These are phyloP conservation scores for Cyanoliseus patagonus DNA, from an alignment of 2,113 vertebrate genomes.

Conservation along the genomic window DNA sequence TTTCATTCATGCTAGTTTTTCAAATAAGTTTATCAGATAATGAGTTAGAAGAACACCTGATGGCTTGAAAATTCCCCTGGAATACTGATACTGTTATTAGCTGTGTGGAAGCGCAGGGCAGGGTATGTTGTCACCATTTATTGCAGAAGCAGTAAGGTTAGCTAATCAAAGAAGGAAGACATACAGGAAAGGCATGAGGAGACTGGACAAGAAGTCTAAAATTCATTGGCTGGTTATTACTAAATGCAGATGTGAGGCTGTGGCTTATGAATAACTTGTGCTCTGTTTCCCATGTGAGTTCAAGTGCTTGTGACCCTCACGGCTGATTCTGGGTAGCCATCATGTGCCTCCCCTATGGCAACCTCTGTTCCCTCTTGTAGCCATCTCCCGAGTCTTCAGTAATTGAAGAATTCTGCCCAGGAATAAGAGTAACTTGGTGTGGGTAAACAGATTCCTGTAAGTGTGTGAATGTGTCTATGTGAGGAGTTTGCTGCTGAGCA, in stretches of 20 bases:
- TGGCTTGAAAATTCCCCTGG: background rate
- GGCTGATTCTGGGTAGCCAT: background rate
- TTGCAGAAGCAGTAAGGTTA: background rate
- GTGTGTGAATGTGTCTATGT: accelerated
- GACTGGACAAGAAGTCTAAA: background rate
- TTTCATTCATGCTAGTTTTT: background rate
- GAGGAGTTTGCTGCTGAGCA: background rate
- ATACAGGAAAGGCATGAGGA: background rate
- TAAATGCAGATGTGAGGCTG: background rate
- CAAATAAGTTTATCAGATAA: background rate
- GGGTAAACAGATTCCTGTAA: background rate
- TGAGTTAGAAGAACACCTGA: background rate
- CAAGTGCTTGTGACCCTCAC: background rate
- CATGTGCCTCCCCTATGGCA: background rate
- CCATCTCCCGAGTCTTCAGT: background rate
- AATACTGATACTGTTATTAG: background rate
- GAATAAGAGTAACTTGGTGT: background rate
- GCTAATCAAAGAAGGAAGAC: background rate
- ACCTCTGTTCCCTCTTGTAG: background rate
- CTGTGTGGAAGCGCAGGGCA: accelerated
- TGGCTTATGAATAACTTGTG: background rate
- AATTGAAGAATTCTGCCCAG: background rate
- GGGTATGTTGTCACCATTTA: background rate
- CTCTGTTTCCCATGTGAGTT: background rate
- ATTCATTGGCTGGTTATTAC: background rate